Percentiles rank a stretch among this genome's conserved stretches.
Conservation (phyloP, 1,140 invertebrate species). For the Cephus cinctus region DNA sequence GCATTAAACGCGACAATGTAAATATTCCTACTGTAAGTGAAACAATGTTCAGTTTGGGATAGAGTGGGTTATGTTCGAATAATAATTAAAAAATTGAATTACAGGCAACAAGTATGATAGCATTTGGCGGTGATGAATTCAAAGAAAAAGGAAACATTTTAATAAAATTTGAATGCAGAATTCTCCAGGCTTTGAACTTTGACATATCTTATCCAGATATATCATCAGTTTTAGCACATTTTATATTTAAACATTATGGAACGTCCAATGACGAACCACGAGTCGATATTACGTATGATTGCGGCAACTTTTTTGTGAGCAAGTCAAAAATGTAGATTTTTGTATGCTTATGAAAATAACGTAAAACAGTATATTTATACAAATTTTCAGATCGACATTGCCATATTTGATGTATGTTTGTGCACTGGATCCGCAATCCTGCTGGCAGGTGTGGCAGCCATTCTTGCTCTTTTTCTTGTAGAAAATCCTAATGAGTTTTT, state of each 20-base stretch:
- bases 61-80: not conserved
- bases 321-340: no score
- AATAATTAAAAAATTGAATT: not conserved
- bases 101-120: conserved; percentile 24
- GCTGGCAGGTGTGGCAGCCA: conserved; percentile 13
- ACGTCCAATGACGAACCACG: no score
- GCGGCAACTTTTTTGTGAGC: conserved; percentile 30
- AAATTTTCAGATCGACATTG: conserved; percentile 30
- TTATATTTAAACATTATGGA: conserved; percentile 9
- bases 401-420: conserved; percentile 24
- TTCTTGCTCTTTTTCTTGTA: conserved; percentile 20
- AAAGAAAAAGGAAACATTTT: conserved; percentile 15
- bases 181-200: conserved; percentile 25
- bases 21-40: conserved; percentile 29
- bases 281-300: conserved; percentile 14
- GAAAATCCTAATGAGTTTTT: no score
- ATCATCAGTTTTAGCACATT: conserved; percentile 22
- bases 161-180: conserved; percentile 22
- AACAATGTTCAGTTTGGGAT: not conserved
- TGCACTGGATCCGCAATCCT: conserved; percentile 7
- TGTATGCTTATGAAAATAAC: not conserved
- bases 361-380: not conserved
- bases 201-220: conserved; percentile 30
- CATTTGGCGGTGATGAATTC: conserved; percentile 17
- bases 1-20: conserved; percentile 24